Percentiles rank a stretch among this genome's conserved stretches.
These are phyloP conservation scores for Eleginops maclovinus DNA, from an alignment of 2,113 vertebrate species.

Conservation along the genomic window DNA sequence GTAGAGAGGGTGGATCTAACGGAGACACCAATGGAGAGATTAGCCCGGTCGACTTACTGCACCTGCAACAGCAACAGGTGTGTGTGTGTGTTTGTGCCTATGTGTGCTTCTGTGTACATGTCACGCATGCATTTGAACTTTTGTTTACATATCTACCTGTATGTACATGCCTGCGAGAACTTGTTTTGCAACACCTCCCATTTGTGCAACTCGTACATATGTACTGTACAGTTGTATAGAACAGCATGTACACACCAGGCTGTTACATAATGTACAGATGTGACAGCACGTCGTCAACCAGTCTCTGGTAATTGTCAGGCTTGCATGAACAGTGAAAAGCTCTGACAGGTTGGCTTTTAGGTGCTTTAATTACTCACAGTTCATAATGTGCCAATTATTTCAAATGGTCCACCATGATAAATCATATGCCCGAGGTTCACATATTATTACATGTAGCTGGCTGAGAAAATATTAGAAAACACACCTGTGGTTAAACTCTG, in stretches of 20 bases:
- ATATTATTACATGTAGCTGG: conserved; percentile 17
- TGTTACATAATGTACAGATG: conserved; percentile 62
- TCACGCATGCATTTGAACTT: conserved; percentile 13
- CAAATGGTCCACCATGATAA: conserved; percentile 46
- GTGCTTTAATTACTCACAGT: conserved; percentile 61
- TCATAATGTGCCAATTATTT: conserved; percentile 56
- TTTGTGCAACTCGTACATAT: conserved; percentile 40
- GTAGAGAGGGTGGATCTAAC: conserved; percentile 85
- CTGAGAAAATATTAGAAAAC: conserved; percentile 20
- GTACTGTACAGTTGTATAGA: conserved; percentile 23
- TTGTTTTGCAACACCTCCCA: conserved; percentile 50
- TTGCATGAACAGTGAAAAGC: conserved; percentile 33
- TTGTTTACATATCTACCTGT: conserved; percentile 43
- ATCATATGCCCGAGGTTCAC: conserved; percentile 18
- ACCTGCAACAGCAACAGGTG: conserved; percentile 99
- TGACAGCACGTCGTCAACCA: conserved; percentile 39
- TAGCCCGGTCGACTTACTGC: conserved; percentile 95
- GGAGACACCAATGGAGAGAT: conserved; percentile 95
- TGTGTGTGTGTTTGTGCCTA: conserved; percentile 2
- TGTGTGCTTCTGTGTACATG: not conserved
- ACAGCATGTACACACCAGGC: conserved; percentile 50
- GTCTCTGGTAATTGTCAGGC: conserved; percentile 49
- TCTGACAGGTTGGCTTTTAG: conserved; percentile 56
- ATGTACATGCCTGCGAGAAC: conserved; percentile 14
- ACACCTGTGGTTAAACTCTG: not conserved